These are phyloP conservation scores for Lissonota sp. DNA, from an alignment of 2,888 invertebrate species.

Conservation along the genomic window DNA sequence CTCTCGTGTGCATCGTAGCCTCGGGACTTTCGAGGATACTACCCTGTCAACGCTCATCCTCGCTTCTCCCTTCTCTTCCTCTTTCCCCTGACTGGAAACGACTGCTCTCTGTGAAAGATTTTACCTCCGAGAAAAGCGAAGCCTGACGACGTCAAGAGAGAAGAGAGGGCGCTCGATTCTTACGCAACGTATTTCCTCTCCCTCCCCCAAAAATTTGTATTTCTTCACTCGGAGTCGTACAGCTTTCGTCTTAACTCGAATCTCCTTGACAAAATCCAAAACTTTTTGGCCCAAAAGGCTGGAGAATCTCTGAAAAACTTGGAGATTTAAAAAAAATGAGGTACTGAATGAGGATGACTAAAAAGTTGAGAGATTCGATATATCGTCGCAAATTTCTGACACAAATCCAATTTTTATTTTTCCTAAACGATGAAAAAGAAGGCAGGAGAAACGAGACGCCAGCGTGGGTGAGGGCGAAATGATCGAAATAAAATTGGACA, in stretches of 20 bases:
- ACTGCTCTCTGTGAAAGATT: background rate
- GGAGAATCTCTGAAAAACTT: background rate
- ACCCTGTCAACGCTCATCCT: conserved; percentile 34
- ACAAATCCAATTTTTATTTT: too few relatives aligned
- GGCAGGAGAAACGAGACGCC: background rate
- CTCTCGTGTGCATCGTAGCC: conserved; percentile 33
- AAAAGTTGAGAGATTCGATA: too few relatives aligned
- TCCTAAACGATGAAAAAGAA: background rate
- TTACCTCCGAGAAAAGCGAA: conserved; percentile 22
- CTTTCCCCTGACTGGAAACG: background rate
- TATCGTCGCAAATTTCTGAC: too few relatives aligned
- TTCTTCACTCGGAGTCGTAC: conserved; percentile 1
- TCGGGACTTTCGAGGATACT: conserved; percentile 30
- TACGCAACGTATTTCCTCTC: conserved; percentile 4
- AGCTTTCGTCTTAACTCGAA: background rate
- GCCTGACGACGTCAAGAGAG: conserved; percentile 10
- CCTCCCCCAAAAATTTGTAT: background rate
- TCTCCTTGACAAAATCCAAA: background rate
- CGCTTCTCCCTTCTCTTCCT: conserved; percentile 2
- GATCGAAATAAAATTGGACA: conserved; percentile 35
- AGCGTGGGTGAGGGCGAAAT: background rate
- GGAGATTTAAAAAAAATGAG: background rate
- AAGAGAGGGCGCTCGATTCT: conserved; percentile 9
- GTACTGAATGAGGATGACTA: too few relatives aligned
- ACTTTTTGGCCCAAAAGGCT: background rate